Evolutionary conservation across 1,140 invertebrate species (phyloP), one percentile per base, ranked within the genome.

Genomic region (Colletes gigas): DNA sequence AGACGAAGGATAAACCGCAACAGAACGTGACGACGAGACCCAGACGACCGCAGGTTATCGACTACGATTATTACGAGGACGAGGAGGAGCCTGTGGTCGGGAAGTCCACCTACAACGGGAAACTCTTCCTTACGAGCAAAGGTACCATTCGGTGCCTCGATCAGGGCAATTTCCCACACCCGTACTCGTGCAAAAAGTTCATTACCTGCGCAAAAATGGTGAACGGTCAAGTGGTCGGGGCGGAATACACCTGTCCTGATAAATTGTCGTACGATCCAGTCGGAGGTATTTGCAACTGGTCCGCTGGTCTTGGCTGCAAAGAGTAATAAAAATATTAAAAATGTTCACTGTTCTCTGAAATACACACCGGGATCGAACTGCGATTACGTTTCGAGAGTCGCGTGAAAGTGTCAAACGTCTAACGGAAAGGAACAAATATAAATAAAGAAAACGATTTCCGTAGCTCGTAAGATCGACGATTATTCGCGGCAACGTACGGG

Each of bases 271-370:
- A 97, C 90, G 97, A 98, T 92, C 97, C 97, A 0, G 95, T 98
- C 6, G 97, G 97, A 19, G 97, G 97, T 30, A 98, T 98, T 82
- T 98, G 97, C 89, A 98, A 98, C 90, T 98, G 97, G 97, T 96
- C 96, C 1, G 95, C 96, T 6, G 96, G 96, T 5, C 92, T 97
- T 50, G 96, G 96, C 12, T 97, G 97, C 86, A 95, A 95, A 80
- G 95, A 95, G 75, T 94, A 92, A 84, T 52, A 30, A 30, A 30
- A 30, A 4, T n/a, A 4, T 41, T 39, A 9, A 9, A 1, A 44
- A 21, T 59, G 0, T 59, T n/a, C 1, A 10, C 1, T 12, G 17
- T n/a, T 14, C 39, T 19, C n/a, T 54, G 3, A 10, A 52, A 19
- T 41, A 2, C 14, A 3, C 4, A 30, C 30, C 30, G 4, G 9